phyloP scores from a whole-genome alignment of 2,113 vertebrate species.

The Eidolon helvum region DNA sequence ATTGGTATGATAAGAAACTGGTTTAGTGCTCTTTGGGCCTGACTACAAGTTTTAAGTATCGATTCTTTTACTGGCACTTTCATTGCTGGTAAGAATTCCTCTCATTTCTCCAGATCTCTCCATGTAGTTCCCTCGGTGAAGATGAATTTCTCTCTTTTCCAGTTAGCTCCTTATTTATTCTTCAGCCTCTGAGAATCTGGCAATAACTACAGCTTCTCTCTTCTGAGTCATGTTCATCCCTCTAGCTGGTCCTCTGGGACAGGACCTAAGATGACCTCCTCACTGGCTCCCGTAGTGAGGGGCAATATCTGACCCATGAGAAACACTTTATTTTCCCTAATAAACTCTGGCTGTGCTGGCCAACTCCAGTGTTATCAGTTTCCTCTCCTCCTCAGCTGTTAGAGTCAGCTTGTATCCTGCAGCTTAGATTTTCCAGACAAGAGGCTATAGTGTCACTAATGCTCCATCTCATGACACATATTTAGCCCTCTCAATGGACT shows the following conservation, averaged over 20 bases:
- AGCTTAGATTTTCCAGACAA: not conserved
- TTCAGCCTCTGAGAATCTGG: not conserved
- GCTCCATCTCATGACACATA: not conserved
- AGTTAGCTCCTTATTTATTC: not conserved
- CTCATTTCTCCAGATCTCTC: not conserved
- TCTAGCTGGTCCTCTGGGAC: not conserved
- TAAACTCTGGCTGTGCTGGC: not conserved
- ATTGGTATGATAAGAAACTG: not conserved
- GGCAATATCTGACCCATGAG: not conserved
- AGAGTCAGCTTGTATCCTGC: not conserved
- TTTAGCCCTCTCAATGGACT: not conserved
- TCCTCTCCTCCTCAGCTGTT: not conserved
- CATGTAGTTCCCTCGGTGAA: constrained; percentile 12
- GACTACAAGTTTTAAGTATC: constrained; percentile 34
- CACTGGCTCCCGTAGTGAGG: not conserved
- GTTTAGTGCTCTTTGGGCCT: not conserved
- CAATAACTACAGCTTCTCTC: not conserved
- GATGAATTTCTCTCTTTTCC: constrained; percentile 24
- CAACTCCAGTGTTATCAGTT: not conserved
- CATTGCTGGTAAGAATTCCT: not conserved
- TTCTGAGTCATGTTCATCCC: not conserved
- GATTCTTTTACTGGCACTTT: constrained; percentile 12
- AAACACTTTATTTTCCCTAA: not conserved
- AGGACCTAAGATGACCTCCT: not conserved
- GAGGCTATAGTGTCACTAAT: not conserved